These are phyloP conservation scores for Helicoverpa assulta DNA, from an alignment of 2,888 invertebrate species.

Conservation along the genomic window DNA sequence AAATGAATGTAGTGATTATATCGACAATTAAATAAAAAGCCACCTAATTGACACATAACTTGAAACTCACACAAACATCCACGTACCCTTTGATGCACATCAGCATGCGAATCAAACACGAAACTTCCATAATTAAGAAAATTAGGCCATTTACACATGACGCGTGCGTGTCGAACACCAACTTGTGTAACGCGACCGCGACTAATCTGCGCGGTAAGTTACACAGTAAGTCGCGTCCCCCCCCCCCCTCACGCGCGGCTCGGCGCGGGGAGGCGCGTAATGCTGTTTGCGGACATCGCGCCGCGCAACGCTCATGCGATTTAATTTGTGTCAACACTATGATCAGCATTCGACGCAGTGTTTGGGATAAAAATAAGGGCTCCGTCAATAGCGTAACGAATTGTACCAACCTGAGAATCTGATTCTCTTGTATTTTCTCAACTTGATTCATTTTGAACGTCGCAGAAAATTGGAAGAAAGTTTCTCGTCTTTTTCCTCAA, in stretches of 20 bases:
- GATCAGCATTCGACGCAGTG: slow-evolving; percentile 45
- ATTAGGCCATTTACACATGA: slow-evolving; percentile 34
- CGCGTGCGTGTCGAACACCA: slow-evolving; percentile 40
- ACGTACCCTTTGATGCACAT: slow-evolving; percentile 13
- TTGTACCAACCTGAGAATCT: not conserved
- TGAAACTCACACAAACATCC: too few relatives aligned
- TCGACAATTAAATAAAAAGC: too few relatives aligned
- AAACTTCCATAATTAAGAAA: slow-evolving; percentile 50
- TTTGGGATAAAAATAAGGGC: slow-evolving; percentile 54
- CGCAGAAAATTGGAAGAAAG: not conserved
- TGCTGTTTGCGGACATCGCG: slow-evolving; percentile 70
- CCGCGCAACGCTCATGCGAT: slow-evolving; percentile 63
- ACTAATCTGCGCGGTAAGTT: slow-evolving; percentile 52
- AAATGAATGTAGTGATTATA: too few relatives aligned
- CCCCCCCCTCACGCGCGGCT: not conserved
- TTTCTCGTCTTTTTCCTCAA: slow-evolving; percentile 1
- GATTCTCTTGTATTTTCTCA: slow-evolving; percentile 7
- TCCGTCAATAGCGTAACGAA: slow-evolving; percentile 13
- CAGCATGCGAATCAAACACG: slow-evolving; percentile 37
- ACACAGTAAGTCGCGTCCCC: slow-evolving; percentile 38
- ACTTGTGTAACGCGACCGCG: slow-evolving; percentile 40
- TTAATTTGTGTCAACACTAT: slow-evolving; percentile 69
- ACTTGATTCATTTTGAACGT: not conserved
- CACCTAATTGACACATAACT: too few relatives aligned
- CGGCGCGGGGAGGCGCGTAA: slow-evolving; percentile 56